Evolutionary conservation across 2,113 vertebrate genomes (phyloP), one percentile per base, ranked within the genome.

Genomic region (Hepsetus odoe): DNA sequence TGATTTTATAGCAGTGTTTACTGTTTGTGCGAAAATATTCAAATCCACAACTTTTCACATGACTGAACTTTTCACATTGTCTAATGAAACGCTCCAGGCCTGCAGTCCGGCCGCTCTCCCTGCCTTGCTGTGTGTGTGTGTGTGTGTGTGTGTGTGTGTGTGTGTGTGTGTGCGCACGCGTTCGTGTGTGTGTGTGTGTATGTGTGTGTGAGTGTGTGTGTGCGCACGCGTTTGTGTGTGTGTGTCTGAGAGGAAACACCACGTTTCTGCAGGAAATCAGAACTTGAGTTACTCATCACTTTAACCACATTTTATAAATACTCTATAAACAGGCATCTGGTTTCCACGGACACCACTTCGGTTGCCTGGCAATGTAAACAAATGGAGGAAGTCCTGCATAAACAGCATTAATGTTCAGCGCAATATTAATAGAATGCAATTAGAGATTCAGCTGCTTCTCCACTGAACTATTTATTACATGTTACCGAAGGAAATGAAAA

Each of bases 291-390:
- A 56, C 24, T 33, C 12, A 12, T 61, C 30, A n/a, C 12, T 68
- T 35, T 66, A 44, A 70, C 65, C 56, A 64, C 32, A 74, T 42
- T 66, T 51, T 22, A 6, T 49, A 46, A 78, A 49, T 62, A 46
- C 35, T n/a, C 13, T 14, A 55, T n/a, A 76, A 83, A 83, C 69
- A 83, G 70, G 76, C 61, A 53, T n/a, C 26, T 77, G 62, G 74
- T 80, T 69, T 77, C 78, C 55, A 73, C 26, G 40, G 74, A 4
- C n/a, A 77, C 68, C 13, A n/a, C 33, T 59, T 66, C 74, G 49
- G 44, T 69, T 28, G 51, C 74, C 38, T 73, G 68, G 82, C 44
- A 80, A 69, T 74, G 32, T 55, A 55, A 51, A 53, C 75, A 77
- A 69, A 69, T n/a, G 42, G 8, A 58, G 28, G 44, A 49, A 13